Conservation (phyloP, 2,888 invertebrate species). For the Colostygia pectinataria region DNA sequence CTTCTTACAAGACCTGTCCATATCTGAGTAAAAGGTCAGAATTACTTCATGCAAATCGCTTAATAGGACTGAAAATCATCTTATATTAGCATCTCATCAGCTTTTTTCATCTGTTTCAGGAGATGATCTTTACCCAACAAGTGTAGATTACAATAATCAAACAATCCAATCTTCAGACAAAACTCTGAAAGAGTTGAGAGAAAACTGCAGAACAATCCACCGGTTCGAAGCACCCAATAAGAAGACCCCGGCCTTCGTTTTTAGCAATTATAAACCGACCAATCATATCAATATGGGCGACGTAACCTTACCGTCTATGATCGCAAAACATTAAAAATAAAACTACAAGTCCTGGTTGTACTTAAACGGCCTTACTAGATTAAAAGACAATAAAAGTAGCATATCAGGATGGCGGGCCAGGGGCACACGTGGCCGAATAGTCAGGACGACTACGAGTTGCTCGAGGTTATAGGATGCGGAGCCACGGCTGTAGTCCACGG, state of each 20-base stretch:
- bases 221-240: constrained; percentile 51
- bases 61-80: no score
- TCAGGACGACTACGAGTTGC: constrained; percentile 96
- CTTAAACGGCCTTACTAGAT: constrained; percentile 66
- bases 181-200: constrained; percentile 61
- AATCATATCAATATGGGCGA: constrained; percentile 72
- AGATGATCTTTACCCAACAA: constrained; percentile 71
- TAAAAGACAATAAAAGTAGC: constrained; percentile 29
- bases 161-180: constrained; percentile 49
- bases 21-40: no score
- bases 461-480: constrained; percentile 97
- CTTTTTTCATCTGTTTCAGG: constrained; percentile 65
- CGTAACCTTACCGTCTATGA: constrained; percentile 43
- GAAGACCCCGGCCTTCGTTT: constrained; percentile 41
- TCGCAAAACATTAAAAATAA: constrained; percentile 33
- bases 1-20: no score
- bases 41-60: no score
- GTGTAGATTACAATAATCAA: constrained; percentile 60
- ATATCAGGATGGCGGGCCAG: constrained; percentile 58
- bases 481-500: constrained; percentile 99
- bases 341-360: constrained; percentile 46
- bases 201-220: constrained; percentile 51
- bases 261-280: constrained; percentile 57
- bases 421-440: constrained; percentile 92
- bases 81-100: no score